Evolutionary conservation across 2,113 vertebrate species (phyloP), one percentile per base, ranked within the genome.

Genomic region (Xenopus borealis): DNA sequence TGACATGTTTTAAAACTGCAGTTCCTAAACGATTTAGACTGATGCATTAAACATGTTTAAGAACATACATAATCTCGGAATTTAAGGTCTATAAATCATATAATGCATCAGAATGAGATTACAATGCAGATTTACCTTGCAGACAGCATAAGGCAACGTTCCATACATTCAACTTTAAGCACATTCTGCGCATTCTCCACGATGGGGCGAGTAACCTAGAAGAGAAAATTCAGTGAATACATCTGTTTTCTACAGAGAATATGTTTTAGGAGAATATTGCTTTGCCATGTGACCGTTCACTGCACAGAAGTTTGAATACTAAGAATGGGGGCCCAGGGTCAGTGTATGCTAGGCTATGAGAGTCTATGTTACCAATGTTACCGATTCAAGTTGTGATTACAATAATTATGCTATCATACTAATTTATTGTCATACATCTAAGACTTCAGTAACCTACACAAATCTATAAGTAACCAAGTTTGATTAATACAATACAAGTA

Each of bases 181-280:
- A 91, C 83, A 0, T 96, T 93, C 69, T 92, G 94, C 57, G 90
- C 89, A 69, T 93, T 92, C 68, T 98, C 95, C 78, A 90, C 82
- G 77, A 91, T 80, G 1, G 94, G 92, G 79, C 96, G 90, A 83
- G 91, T 97, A 82, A 98, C 93, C 97, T 99, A 83, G 33, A 83
- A 86, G 72, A 4, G 85, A 73, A 82, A 12, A 16, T 40, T 40
- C 33, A 40, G 33, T 6, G 33, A 40, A 30, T 44, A 52, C 44
- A 57, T 79, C 47, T 62, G 19, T 59, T 40, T 40, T 40, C 33
- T 40, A 40, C 33, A 40, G 33, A 40, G 33, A 40, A 40, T 9
- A 40, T 7, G 33, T 40, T 40, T 40, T 40, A 40, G 33, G 33
- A 40, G 33, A 6, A 1, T 40, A 81, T 77, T 13, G 12, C 50